These are phyloP conservation scores for Mandrillus leucophaeus DNA, from an alignment of 2,113 vertebrate species.

Conservation along the genomic window DNA sequence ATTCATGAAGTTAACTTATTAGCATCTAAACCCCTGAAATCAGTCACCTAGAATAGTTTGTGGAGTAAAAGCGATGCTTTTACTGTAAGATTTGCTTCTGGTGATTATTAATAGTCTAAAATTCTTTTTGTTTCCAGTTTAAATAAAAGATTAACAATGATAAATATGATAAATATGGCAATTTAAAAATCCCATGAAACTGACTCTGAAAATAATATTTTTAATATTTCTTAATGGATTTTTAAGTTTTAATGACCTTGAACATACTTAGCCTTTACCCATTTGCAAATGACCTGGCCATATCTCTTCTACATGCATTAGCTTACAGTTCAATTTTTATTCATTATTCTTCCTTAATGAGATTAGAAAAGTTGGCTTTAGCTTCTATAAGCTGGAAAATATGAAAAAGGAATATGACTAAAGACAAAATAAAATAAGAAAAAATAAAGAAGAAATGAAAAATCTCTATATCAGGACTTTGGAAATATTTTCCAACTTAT, in stretches of 20 bases:
- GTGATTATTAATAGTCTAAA: background rate
- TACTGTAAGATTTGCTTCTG: background rate
- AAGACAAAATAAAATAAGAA: background rate
- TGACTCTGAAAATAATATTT: constrained; percentile 2
- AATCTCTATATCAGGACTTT: background rate
- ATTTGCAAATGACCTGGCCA: background rate
- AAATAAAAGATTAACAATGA: background rate
- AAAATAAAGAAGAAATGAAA: background rate
- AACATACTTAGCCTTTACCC: background rate
- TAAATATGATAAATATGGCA: background rate
- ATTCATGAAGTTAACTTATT: background rate
- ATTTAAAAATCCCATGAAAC: background rate
- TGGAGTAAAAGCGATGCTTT: background rate
- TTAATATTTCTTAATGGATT: constrained; percentile 30
- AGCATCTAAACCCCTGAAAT: background rate
- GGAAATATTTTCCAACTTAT: background rate
- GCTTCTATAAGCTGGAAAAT: background rate
- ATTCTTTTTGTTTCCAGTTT: background rate
- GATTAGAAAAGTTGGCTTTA: background rate
- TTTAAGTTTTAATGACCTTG: constrained; percentile 23
- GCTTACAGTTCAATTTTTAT: background rate
- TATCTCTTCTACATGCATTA: constrained; percentile 6
- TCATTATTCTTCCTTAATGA: constrained; percentile 12
- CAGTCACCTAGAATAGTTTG: background rate
- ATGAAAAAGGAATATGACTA: background rate